phyloP scores from a whole-genome alignment of 2,113 vertebrate species.

The Catharus fuscescens region DNA sequence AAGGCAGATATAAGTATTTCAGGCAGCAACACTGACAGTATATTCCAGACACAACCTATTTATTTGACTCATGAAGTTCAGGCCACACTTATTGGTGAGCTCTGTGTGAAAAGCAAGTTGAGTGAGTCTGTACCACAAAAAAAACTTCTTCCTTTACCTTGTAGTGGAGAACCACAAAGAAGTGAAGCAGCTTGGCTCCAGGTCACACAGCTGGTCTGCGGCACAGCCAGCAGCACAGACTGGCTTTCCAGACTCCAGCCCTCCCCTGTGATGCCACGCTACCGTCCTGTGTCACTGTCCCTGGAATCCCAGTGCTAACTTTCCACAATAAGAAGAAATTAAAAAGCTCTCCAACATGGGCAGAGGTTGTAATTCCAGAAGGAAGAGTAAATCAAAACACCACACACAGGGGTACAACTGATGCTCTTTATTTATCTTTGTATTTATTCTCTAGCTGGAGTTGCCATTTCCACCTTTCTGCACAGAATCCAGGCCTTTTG shows the following conservation, averaged over 20 bases:
- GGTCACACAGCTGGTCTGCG: background rate
- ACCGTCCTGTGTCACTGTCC: background rate
- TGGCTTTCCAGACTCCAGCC: background rate
- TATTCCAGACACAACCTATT: background rate
- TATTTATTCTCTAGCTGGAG: background rate
- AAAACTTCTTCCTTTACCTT: background rate
- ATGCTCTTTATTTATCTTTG: slow-evolving; percentile 9
- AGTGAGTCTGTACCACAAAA: background rate
- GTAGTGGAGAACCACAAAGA: background rate
- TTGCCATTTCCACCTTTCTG: background rate
- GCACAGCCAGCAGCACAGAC: background rate
- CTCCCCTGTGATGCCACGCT: accelerated
- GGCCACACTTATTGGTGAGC: background rate
- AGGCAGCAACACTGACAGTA: background rate
- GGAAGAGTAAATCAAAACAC: slow-evolving; percentile 7
- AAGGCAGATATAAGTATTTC: background rate
- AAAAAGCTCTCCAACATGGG: background rate
- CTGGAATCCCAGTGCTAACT: background rate
- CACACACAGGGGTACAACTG: background rate
- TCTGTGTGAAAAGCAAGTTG: background rate
- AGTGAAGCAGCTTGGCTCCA: background rate
- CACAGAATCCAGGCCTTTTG: background rate
- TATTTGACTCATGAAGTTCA: background rate
- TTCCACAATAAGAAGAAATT: background rate
- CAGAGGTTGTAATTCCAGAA: background rate